Base-by-base conservation (phyloP, 1,140 invertebrate genomes). In the Ooceraea biroi region DNA sequence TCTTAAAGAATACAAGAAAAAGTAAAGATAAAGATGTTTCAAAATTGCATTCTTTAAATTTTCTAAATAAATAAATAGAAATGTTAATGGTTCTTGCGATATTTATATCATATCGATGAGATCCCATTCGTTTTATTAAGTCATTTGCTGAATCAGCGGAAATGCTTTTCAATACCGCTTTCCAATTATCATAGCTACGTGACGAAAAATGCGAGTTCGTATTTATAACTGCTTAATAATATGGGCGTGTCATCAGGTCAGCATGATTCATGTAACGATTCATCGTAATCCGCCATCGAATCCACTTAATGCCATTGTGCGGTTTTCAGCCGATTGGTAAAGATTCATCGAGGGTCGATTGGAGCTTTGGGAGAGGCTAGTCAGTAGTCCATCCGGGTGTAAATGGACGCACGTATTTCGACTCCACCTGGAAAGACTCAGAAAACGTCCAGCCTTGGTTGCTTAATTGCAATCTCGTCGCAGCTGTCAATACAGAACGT, bases 191-290 rank as follows among this genome's bases (percentile, higher is more conserved):
- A 11, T 3, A 27, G n/a, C 17, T 80, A 58, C 91, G 91, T 92
- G 91, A 91, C 84, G 63, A 68, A 84, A 87, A 92, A 92, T 92
- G 87, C 82, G 58, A 46, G 61, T 19, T 46, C 58, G 68, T 71
- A 68, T 83, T 89, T 90, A 89, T 57, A 22, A n/a, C 36, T 14
- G 27, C 22, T 66, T 61, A 65, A 63, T 61, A 69, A 63, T 61
- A 69, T 58, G 69, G 52, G 7, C 65, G 57, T 46, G 22, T 55
- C 19, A 66, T 61, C 50, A 83, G 69, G 57, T 84, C 63, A 46
- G n/a, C 25, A 71, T 88, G 87, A 88, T 88, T 88, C 87, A 85
- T 44, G 55, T 88, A 88, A 88, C 73, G 83, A 83, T 72, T 85
- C n/a, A n/a, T n/a, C 72, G 77, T 83, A 88, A 88, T 88, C 65